Percentiles rank a stretch among this genome's conserved stretches.
Evolutionary conservation across 2,888 invertebrate genomes (phyloP).

Genomic region (Melangyna quadrimaculata): DNA sequence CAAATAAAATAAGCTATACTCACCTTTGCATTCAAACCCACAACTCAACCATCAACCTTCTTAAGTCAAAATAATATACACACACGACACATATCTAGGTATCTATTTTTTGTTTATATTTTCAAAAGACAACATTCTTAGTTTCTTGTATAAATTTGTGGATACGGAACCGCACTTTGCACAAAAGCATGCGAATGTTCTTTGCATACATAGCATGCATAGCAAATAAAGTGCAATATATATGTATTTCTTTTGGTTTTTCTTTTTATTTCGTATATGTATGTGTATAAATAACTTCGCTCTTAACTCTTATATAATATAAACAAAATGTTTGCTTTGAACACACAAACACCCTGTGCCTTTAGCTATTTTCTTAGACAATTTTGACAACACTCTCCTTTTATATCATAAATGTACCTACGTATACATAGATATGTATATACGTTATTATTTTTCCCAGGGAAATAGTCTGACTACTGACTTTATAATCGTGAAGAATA

Average conservation of each 20-base stretch:
- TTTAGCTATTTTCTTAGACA: constrained; percentile 24
- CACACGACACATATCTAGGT: not conserved
- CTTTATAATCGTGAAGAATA: not conserved
- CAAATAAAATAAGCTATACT: not conserved
- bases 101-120: not conserved
- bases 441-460: not conserved
- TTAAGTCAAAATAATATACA: not conserved
- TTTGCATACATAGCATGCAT: too few relatives aligned
- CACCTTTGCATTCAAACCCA: not conserved
- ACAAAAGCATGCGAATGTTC: constrained; percentile 12
- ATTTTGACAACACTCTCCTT: constrained; percentile 12
- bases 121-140: constrained; percentile 7
- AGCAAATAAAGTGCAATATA: constrained; percentile 30
- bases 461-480: not conserved
- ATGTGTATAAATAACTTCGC: not conserved
- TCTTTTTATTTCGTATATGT: not conserved
- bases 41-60: not conserved
- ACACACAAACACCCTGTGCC: not conserved
- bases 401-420: not conserved
- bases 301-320: not conserved
- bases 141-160: constrained; percentile 19
- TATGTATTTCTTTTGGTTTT: constrained; percentile 20
- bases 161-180: not conserved
- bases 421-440: not conserved
- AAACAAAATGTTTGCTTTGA: constrained; percentile 7